Evolutionary conservation across 1,140 invertebrate species (phyloP).

Genomic region (Hesperophylax magnus): DNA sequence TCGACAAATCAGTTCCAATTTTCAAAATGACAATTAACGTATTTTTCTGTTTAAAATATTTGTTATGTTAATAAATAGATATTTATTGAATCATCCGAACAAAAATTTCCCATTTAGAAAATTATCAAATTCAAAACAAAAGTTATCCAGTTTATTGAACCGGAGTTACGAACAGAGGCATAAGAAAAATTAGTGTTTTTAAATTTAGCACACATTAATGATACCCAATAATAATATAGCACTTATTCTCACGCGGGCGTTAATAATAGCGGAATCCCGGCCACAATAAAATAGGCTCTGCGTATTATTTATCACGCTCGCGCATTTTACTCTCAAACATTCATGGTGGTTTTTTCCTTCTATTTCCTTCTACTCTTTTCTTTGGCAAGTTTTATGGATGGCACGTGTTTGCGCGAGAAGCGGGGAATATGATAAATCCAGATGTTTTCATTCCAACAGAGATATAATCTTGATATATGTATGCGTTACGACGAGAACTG

Average conservation of each 20-base stretch:
- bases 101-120: no score
- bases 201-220: neutral
- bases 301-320: neutral
- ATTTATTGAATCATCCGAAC: no score
- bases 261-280: neutral
- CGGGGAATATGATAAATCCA: neutral
- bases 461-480: neutral
- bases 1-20: no score
- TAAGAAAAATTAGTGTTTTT: no score
- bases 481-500: no score
- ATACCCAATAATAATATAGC: neutral
- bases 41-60: no score
- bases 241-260: neutral
- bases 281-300: neutral
- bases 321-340: neutral
- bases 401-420: neutral
- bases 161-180: no score
- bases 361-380: neutral
- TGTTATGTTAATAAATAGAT: no score
- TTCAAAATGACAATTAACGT: no score
- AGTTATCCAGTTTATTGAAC: no score
- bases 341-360: neutral
- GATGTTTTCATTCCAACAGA: neutral
- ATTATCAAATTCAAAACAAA: no score
- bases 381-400: neutral